Evolutionary conservation across 2,888 invertebrate species (phyloP), one percentile per base, ranked within the genome.

Genomic region (Phytoseiulus persimilis): DNA sequence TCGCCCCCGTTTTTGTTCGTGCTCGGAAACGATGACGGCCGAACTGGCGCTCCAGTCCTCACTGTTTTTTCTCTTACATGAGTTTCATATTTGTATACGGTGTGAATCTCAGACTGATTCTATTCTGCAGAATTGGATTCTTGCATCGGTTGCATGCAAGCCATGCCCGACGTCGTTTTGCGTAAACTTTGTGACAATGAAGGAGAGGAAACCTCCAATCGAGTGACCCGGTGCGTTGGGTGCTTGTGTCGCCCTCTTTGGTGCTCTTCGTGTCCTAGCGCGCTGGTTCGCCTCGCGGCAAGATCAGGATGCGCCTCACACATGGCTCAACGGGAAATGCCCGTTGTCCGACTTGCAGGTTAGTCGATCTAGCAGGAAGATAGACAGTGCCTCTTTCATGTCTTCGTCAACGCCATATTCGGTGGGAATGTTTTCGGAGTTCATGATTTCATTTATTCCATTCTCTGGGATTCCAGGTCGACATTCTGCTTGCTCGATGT

Each of bases 131-230:
- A 95, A 91, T 92, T 95, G 83, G 97, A 97, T 91, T 94, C 94
- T 90, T 98, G 98, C 92, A 96, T 97, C 91, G 97, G 97, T 0
- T 98, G 98, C 92, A 96, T 97, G 95, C 95, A 95, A 92, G 94
- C 94, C 31, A 93, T 93, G 32, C 95, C 97, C 0, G 95, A 96
- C 92, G 95, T 96, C 89, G 97, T 96, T 93, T 94, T 96, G 90
- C 94, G 94, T 91, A 95, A 95, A 91, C 94, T 94, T 90, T 97
- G 96, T 92, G 92, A 92, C 33, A 92, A 93, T 31, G 93, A 93
- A 90, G 91, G 92, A 6, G 93, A 94, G 89, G 94, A 93, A 23
- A 65, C 9, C 23, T 14, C 65, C 2, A 65, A 14, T 23, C 65
- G 65, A 65, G 1, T 31, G 1, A 65, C 65, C 28, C 65, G 65